A percentile compares a stretch with the other conserved stretches of the same genome.
phyloP scores from a whole-genome alignment of 2,888 invertebrate species.

The Beris morrisii region DNA sequence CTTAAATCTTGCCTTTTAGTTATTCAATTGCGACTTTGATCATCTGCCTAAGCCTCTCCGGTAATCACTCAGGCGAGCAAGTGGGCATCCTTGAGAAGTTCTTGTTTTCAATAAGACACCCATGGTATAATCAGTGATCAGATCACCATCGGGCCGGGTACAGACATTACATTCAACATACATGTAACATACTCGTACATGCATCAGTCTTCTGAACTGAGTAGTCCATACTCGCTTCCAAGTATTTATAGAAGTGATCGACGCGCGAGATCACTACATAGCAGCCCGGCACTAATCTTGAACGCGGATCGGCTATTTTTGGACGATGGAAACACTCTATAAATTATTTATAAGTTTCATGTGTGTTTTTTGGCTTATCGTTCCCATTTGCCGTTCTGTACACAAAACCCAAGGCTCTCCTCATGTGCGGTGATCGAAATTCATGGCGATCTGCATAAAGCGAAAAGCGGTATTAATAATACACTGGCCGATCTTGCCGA shows the following conservation, averaged over 20 bases:
- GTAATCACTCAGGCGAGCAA: conserved; percentile 1
- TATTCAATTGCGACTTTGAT: too few relatives aligned
- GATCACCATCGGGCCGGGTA: too few relatives aligned
- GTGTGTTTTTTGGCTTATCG: conserved; percentile 30
- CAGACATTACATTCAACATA: too few relatives aligned
- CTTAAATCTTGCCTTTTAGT: too few relatives aligned
- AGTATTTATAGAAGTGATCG: conserved; percentile 33
- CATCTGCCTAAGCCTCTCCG: background rate
- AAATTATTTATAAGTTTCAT: conserved; percentile 39
- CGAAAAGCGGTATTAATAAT: background rate
- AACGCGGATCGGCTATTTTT: conserved; percentile 36
- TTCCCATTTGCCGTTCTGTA: background rate
- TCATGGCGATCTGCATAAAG: conserved; percentile 29
- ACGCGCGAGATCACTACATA: conserved; percentile 26
- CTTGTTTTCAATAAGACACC: background rate
- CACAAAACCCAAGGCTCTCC: background rate
- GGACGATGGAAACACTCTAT: conserved; percentile 34
- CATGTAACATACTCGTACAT: too few relatives aligned
- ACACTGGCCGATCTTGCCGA: background rate
- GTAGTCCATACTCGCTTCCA: too few relatives aligned
- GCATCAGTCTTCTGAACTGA: too few relatives aligned
- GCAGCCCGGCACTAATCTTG: conserved; percentile 29
- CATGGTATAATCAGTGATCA: too few relatives aligned
- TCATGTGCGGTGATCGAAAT: conserved; percentile 7
- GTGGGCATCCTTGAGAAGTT: conserved; percentile 28